Base-by-base conservation (phyloP, 2,113 vertebrate genomes). In the Sander vitreus region DNA sequence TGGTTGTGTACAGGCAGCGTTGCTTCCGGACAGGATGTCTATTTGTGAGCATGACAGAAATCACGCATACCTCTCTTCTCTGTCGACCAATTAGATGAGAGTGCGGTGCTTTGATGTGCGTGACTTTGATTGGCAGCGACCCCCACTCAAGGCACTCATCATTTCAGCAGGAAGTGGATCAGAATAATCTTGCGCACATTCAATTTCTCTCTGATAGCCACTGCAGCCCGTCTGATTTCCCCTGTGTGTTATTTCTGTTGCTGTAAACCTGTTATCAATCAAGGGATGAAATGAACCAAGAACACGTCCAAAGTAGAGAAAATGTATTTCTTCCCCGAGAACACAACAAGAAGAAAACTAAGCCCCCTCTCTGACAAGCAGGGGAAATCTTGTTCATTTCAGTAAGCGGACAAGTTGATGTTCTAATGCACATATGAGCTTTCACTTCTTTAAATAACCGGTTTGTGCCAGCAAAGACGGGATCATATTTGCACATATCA, bases 231-330 rank as follows among this genome's bases (percentile, higher is more conserved):
- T 68, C 83, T 92, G 85, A 93, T 94, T 94, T 94, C 89, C 91
- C 91, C 45, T 0, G 87, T 69, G 94, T 69, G 84, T 86, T 87
- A 85, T 91, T 91, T 90, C 82, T 87, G 81, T 80, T 66, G 87
- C 88, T 87, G 80, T 84, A 90, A 89, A 93, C 69, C 84, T 81
- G 88, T 94, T 94, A 89, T 87, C 73, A 91, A 93, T 91, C 85
- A 80, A 77, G 60, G 73, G 86, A 83, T 85, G 80, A 86, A 80
- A 90, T 76, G n/a, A 84, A 76, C 68, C 50, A 72, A 21, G 85
- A 86, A 70, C 81, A 81, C 48, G 25, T 68, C 69, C 53, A 78
- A 86, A 88, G 80, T 51, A 51, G 30, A 83, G 19, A 69, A 77
- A 71, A 72, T 77, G 6, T 55, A 80, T 87, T 82, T 79, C 69